Evolutionary conservation across 2,888 invertebrate species (phyloP).

Genomic region (Polyommatus iphigenia): DNA sequence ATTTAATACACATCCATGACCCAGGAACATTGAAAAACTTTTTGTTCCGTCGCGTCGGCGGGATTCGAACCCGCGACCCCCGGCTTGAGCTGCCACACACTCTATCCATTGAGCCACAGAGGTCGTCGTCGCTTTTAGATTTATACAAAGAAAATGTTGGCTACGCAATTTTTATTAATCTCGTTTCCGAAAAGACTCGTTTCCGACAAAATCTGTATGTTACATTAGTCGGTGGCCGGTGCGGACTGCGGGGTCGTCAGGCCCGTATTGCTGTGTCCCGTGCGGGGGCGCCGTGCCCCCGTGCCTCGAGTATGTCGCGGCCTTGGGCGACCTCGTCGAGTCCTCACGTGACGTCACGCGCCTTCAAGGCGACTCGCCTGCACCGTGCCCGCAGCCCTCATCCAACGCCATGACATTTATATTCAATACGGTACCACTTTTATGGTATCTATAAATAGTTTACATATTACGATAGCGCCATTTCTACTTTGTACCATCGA

Average conservation of each 20-base stretch:
- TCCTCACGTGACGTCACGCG: conserved; percentile 23
- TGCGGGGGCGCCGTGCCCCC: background rate
- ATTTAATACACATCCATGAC: too few relatives aligned
- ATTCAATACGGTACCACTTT: background rate
- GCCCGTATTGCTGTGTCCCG: background rate
- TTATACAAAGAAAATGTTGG: too few relatives aligned
- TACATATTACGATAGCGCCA: background rate
- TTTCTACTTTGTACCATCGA: background rate
- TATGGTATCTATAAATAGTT: conserved; percentile 10
- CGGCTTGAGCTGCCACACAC: too few relatives aligned
- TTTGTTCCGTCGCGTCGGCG: too few relatives aligned
- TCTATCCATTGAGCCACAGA: too few relatives aligned
- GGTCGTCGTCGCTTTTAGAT: too few relatives aligned
- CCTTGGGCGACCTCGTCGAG: background rate
- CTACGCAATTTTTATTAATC: too few relatives aligned
- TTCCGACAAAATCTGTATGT: too few relatives aligned
- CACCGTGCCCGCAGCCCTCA: background rate
- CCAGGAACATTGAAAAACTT: too few relatives aligned
- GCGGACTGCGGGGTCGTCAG: background rate
- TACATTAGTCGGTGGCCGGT: too few relatives aligned
- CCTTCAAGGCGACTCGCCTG: conserved; percentile 3
- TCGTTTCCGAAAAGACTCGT: too few relatives aligned
- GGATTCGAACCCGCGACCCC: too few relatives aligned
- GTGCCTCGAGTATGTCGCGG: background rate
- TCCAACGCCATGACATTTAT: background rate